Evolutionary conservation across 92 coral and sea anemone genomes (phyloP).

Genomic region (Phenganax marumi): DNA sequence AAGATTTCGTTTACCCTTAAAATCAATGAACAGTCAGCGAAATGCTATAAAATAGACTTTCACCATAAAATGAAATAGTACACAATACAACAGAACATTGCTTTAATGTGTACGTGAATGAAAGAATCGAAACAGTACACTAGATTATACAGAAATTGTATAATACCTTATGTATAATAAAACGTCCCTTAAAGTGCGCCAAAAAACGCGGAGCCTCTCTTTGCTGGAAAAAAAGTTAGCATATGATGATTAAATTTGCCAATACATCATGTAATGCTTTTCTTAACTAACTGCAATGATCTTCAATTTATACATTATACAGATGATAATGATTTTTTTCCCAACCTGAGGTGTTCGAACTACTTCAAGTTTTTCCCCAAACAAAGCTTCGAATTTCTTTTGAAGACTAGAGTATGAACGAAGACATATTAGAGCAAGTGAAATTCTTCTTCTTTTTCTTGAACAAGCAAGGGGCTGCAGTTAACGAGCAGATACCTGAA

Average conservation of each 20-base stretch:
- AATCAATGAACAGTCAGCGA: neutral
- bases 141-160: neutral
- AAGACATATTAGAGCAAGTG: too few species aligned
- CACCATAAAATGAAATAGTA: too few species aligned
- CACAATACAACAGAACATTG: too few species aligned
- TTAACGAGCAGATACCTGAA: conserved; percentile 63
- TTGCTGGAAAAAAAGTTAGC: conserved; percentile 61
- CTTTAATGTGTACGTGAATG: neutral
- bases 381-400: conserved; percentile 91
- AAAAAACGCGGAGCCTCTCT: conserved; percentile 94
- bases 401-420: conserved; percentile 66
- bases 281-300: neutral
- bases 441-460: neutral
- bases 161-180: conserved; percentile 87
- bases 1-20: conserved; percentile 80
- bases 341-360: conserved; percentile 89
- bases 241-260: too few species aligned
- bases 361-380: conserved; percentile 94
- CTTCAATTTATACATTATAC: neutral
- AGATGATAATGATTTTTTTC: neutral
- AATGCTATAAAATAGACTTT: too few species aligned
- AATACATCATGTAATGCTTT: too few species aligned
- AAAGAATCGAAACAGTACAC: too few species aligned
- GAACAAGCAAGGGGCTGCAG: neutral
- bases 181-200: conserved; percentile 98